Conservation (phyloP, 2,797 vertebrate genomes). For the Cyprinella venusta region DNA sequence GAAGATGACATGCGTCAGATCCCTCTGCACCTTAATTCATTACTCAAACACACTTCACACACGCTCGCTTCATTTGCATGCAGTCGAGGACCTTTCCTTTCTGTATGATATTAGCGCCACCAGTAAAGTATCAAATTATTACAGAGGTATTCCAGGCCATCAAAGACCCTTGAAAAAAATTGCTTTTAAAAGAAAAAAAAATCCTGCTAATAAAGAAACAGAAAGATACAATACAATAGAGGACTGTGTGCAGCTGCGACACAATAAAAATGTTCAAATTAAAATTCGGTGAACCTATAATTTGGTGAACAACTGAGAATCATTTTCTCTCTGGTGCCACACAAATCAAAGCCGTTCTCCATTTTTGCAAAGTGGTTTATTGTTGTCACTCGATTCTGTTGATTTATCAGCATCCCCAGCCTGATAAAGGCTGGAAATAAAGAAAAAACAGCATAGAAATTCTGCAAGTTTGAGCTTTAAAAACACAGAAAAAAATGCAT, state of each 20-base stretch:
- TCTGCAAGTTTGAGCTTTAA: constrained; percentile 8
- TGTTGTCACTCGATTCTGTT: not conserved
- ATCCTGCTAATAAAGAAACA: constrained; percentile 11
- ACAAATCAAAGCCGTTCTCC: constrained; percentile 1
- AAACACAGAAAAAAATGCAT: not conserved
- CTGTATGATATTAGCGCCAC: constrained; percentile 36
- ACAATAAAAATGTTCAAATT: not conserved
- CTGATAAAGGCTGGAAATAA: not conserved
- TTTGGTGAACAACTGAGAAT: not conserved
- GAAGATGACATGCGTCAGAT: constrained; percentile 13
- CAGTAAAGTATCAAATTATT: constrained; percentile 24
- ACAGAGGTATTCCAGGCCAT: constrained; percentile 12
- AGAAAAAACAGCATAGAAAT: not conserved
- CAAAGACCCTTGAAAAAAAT: not conserved
- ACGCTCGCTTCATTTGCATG: constrained; percentile 15
- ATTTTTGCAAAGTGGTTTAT: constrained; percentile 6
- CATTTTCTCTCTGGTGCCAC: not conserved
- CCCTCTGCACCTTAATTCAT: constrained; percentile 39
- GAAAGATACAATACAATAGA: constrained; percentile 11
- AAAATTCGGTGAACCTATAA: constrained; percentile 1
- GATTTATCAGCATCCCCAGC: not conserved
- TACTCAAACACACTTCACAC: constrained; percentile 23
- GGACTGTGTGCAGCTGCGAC: not conserved
- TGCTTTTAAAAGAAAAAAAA: constrained; percentile 8
- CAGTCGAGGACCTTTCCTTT: not conserved